Percentiles rank a stretch among this genome's conserved stretches.
Evolutionary conservation across 2,113 vertebrate genomes (phyloP).

Genomic region (Leptocoma aspasia): DNA sequence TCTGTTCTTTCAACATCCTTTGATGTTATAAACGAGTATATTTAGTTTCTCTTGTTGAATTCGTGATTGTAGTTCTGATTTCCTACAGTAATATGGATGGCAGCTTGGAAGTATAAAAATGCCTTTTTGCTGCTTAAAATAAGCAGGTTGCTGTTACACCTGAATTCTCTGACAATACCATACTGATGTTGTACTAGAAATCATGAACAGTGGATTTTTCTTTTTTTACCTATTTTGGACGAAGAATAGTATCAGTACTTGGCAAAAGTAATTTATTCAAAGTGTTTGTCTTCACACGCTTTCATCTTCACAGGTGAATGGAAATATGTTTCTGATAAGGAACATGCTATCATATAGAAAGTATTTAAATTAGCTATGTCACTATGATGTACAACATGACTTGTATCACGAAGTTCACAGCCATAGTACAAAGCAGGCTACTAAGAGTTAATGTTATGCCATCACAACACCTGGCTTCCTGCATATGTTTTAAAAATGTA

Average conservation of each 20-base stretch:
- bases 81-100: neutral
- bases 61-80: neutral
- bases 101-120: neutral
- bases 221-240: fast-evolving
- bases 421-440: neutral
- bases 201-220: neutral
- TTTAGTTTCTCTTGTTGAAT: neutral
- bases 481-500: neutral
- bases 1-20: neutral
- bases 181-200: neutral
- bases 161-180: neutral
- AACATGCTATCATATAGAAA: neutral
- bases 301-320: neutral
- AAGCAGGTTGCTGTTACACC: neutral
- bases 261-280: neutral
- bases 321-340: neutral
- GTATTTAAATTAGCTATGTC: neutral
- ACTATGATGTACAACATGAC: too few relatives aligned
- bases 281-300: neutral
- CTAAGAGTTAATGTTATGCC: neutral
- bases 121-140: neutral
- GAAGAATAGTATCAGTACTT: neutral
- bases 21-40: neutral
- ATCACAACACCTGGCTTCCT: neutral
- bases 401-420: neutral